Conservation (phyloP, 2,797 vertebrate genomes). For the Pitangus sulphuratus region DNA sequence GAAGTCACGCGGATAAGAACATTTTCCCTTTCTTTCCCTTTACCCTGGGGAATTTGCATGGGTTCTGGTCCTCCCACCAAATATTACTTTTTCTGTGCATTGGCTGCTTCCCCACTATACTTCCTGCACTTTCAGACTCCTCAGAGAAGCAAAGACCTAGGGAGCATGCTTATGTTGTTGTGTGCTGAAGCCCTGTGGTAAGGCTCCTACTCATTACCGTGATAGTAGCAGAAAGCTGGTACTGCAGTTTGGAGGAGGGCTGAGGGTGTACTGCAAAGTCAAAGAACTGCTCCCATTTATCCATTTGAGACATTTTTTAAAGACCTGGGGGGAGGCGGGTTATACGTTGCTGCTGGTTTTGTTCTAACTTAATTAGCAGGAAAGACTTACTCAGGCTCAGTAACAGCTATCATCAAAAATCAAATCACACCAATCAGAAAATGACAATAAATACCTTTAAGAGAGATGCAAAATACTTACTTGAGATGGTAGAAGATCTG, state of each 20-base stretch:
- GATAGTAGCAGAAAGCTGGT: neutral
- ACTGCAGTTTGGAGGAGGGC: neutral
- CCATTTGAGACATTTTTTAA: neutral
- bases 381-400: neutral
- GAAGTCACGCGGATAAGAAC: neutral
- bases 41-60: neutral
- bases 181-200: neutral
- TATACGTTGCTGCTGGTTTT: neutral
- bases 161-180: neutral
- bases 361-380: neutral
- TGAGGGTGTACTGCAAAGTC: neutral
- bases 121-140: neutral
- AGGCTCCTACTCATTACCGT: neutral
- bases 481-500: constrained; percentile 69
- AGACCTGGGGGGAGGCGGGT: neutral
- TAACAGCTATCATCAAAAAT: neutral
- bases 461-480: constrained; percentile 47
- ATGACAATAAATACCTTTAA: neutral
- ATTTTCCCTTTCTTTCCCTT: neutral
- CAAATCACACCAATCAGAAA: neutral
- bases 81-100: neutral
- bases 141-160: neutral
- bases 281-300: neutral
- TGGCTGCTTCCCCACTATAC: neutral
- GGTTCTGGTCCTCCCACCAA: neutral